These are phyloP conservation scores for Matsumurasca onukii DNA, from an alignment of 1,140 invertebrate species.

Conservation along the genomic window DNA sequence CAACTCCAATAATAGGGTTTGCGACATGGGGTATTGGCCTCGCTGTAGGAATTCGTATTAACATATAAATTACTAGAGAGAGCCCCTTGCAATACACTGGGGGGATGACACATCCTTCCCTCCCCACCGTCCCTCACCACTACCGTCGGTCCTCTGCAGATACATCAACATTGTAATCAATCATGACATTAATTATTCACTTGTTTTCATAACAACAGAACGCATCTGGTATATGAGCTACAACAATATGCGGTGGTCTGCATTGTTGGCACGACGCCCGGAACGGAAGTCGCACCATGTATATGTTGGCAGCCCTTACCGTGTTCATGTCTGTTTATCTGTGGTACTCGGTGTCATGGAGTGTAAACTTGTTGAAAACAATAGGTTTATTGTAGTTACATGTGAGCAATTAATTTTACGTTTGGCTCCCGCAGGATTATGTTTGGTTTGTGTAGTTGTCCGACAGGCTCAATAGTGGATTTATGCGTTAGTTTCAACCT, in stretches of 20 bases:
- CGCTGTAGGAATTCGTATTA: constrained; percentile 32
- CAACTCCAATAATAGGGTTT: constrained; percentile 15
- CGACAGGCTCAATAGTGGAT: no score
- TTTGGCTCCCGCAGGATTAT: no score
- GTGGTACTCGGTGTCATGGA: no score
- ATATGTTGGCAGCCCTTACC: no score
- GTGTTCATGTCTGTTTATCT: no score
- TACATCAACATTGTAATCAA: background rate
- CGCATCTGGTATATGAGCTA: background rate
- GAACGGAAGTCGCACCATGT: background rate
- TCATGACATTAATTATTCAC: constrained; percentile 19
- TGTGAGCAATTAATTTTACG: no score
- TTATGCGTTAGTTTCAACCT: no score
- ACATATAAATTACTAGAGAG: constrained; percentile 31
- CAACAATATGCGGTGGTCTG: background rate
- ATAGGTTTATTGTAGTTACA: no score
- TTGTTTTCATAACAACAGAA: constrained; percentile 10
- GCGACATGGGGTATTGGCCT: constrained; percentile 1
- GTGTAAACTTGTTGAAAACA: no score
- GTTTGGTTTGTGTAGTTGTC: no score
- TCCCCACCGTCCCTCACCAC: background rate
- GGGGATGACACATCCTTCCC: constrained; percentile 18
- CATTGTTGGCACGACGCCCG: background rate
- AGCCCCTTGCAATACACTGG: constrained; percentile 8
- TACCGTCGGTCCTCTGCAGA: background rate